Conservation (phyloP, 2,888 invertebrate species). For the Trissoscelio sp. region DNA sequence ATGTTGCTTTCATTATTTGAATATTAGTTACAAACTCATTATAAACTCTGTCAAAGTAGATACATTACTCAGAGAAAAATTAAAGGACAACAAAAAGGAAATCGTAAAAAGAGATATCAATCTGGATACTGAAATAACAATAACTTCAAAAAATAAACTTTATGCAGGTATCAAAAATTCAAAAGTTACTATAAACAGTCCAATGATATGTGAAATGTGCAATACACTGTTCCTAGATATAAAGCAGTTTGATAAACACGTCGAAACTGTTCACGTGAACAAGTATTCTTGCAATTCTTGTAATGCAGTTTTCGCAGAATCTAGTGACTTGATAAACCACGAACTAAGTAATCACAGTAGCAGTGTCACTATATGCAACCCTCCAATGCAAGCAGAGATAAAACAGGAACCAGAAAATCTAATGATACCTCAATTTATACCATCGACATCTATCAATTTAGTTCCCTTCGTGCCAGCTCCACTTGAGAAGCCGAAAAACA, state of each 20-base stretch:
- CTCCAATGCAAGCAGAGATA: background rate
- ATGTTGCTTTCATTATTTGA: conserved; percentile 71
- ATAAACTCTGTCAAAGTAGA: conserved; percentile 70
- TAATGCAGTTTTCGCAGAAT: conserved; percentile 64
- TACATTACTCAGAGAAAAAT: conserved; percentile 62
- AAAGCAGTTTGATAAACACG: conserved; percentile 71
- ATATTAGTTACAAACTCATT: conserved; percentile 73
- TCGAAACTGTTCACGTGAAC: conserved; percentile 67
- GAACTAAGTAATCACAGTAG: conserved; percentile 64
- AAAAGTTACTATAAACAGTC: conserved; percentile 42
- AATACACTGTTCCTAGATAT: conserved; percentile 69
- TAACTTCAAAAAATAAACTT: background rate
- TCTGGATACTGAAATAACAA: background rate
- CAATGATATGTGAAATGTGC: conserved; percentile 73
- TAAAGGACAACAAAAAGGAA: conserved; percentile 28
- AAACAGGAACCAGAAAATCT: conserved; percentile 8
- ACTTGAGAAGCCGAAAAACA: conserved; percentile 38
- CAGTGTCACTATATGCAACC: conserved; percentile 40
- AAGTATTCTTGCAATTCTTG: conserved; percentile 70
- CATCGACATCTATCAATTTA: conserved; percentile 18
- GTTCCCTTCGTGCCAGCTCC: conserved; percentile 5
- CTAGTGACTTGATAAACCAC: conserved; percentile 66
- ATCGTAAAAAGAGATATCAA: background rate
- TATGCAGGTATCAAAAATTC: conserved; percentile 18
- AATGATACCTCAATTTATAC: conserved; percentile 4